A percentile compares a stretch with the other conserved stretches of the same genome.
phyloP scores from a whole-genome alignment of 2,888 invertebrate species.

The Erebia ligea region DNA sequence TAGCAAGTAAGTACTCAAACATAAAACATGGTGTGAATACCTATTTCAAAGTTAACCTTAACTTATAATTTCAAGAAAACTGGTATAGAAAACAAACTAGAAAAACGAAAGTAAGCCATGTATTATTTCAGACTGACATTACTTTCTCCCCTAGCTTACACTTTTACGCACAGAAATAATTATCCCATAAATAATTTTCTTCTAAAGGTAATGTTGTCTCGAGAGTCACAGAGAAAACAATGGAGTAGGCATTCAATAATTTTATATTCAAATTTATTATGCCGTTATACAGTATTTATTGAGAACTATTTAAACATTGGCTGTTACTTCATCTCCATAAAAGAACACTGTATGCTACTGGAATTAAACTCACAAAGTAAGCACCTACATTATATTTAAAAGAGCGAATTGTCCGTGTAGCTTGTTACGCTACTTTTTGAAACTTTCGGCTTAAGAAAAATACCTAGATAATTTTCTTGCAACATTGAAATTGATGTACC shows the following conservation, averaged over 20 bases:
- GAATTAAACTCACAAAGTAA: not conserved
- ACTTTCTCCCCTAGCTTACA: conserved; percentile 37
- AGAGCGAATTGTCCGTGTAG: not conserved
- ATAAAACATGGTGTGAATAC: not conserved
- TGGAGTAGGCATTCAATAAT: conserved; percentile 16
- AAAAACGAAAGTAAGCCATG: conserved; percentile 33
- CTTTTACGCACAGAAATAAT: conserved; percentile 31
- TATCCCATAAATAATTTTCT: conserved; percentile 28
- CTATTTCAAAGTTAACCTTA: not conserved
- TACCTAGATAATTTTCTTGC: too few species aligned
- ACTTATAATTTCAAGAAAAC: conserved; percentile 3
- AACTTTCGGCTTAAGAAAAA: not conserved
- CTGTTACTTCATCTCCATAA: conserved; percentile 1
- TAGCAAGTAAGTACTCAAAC: too few species aligned
- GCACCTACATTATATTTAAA: not conserved
- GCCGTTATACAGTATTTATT: not conserved
- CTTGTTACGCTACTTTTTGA: not conserved
- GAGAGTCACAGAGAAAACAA: conserved; percentile 20
- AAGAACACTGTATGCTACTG: not conserved
- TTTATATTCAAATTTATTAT: conserved; percentile 3
- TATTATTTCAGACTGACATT: conserved; percentile 23
- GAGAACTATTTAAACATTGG: not conserved
- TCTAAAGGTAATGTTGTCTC: conserved; percentile 24
- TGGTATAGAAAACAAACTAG: conserved; percentile 19
- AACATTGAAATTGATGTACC: too few species aligned